A percentile compares a stretch with the other conserved stretches of the same genome.
Conservation (phyloP, 1,140 invertebrate species). For the Pseudomyrmex flavicornis region DNA sequence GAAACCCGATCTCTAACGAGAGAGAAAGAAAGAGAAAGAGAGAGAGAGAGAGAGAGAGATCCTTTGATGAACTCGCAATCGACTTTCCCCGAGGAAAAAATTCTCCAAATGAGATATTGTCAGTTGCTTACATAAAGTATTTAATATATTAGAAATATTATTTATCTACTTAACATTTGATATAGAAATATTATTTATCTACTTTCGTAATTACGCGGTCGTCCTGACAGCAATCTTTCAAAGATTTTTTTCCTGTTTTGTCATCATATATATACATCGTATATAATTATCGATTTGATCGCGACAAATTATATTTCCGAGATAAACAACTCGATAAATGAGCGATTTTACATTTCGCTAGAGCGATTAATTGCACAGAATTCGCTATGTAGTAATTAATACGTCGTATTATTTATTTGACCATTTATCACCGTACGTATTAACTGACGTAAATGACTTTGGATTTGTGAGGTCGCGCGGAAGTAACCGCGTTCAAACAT, state of each 20-base stretch:
- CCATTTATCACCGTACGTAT: constrained; percentile 12
- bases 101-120: no score
- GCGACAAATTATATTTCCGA: background rate
- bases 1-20: no score
- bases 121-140: no score
- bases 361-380: constrained; percentile 6
- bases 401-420: constrained; percentile 5
- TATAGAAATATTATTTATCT: no score
- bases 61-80: background rate
- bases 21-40: background rate
- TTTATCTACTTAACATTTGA: no score
- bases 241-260: no score
- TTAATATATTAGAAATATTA: no score
- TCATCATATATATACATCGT: background rate
- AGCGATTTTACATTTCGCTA: background rate
- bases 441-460: background rate
- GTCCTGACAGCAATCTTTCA: no score
- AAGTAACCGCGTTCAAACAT: constrained; percentile 4
- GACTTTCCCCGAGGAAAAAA: background rate
- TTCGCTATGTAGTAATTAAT: background rate
- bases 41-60: background rate
- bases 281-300: constrained; percentile 12
- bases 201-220: no score
- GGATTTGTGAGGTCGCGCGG: background rate
- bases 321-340: constrained; percentile 1